phyloP scores from a whole-genome alignment of 2,797 vertebrate genomes.

The Garrulus glandarius region DNA sequence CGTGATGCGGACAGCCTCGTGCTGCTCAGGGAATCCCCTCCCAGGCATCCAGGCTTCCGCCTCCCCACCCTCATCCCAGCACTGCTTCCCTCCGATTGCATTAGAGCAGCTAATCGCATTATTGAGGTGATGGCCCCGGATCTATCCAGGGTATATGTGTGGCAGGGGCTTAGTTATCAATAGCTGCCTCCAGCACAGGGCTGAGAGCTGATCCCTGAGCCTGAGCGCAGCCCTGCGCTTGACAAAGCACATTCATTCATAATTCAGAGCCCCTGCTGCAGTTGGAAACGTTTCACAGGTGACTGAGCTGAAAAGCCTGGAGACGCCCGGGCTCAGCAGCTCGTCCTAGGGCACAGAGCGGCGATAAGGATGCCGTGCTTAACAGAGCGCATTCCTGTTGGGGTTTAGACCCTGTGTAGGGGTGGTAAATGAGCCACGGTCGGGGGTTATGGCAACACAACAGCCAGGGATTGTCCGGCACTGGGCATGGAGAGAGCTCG shows the following conservation, averaged over 20 bases:
- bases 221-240: neutral
- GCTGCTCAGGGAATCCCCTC: neutral
- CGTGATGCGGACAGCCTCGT: rapidly evolving
- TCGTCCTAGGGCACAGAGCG: rapidly evolving
- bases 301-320: neutral
- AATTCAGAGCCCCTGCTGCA: neutral
- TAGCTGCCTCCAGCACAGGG: neutral
- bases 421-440: rapidly evolving
- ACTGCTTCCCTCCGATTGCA: neutral
- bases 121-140: rapidly evolving
- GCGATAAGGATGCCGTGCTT: neutral
- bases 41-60: neutral
- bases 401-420: neutral
- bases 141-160: rapidly evolving
- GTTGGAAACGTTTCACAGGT: neutral
- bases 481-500: rapidly evolving
- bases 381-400: rapidly evolving
- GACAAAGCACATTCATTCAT: neutral
- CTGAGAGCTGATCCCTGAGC: neutral
- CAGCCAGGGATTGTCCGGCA: rapidly evolving
- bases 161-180: neutral
- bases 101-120: neutral
- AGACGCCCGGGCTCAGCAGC: neutral
- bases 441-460: rapidly evolving
- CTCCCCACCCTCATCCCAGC: neutral